A percentile compares a stretch with the other conserved stretches of the same genome.
Evolutionary conservation across 2,888 invertebrate genomes (phyloP).

Genomic region (Mesorhabditis spiculigera): DNA sequence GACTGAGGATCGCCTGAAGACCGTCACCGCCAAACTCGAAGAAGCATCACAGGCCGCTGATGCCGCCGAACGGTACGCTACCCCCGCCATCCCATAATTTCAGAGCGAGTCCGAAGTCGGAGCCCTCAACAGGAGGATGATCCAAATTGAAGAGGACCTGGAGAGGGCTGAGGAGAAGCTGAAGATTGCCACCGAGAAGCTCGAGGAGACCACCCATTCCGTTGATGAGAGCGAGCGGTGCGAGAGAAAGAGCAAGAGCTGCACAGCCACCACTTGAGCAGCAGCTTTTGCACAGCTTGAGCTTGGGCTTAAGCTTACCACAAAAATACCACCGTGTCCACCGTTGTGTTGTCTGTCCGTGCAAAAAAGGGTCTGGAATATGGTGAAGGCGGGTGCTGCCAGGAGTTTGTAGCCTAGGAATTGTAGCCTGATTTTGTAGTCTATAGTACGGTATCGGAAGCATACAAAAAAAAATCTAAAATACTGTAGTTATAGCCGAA

Average conservation of each 20-base stretch:
- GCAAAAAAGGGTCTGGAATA: too few relatives aligned
- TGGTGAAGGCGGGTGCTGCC: too few relatives aligned
- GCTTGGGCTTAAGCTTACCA: background rate
- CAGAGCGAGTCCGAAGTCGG: slow-evolving; percentile 95
- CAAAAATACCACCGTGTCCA: too few relatives aligned
- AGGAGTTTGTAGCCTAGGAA: too few relatives aligned
- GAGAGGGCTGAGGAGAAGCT: slow-evolving; percentile 98
- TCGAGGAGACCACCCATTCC: slow-evolving; percentile 95
- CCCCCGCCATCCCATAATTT: slow-evolving; percentile 17
- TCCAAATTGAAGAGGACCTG: slow-evolving; percentile 97
- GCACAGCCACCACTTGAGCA: background rate
- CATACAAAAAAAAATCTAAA: too few relatives aligned
- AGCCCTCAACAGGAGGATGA: slow-evolving; percentile 96
- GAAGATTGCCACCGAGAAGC: slow-evolving; percentile 93
- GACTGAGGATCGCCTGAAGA: slow-evolving; percentile 95
- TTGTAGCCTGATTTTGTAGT: too few relatives aligned
- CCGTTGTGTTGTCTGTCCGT: too few relatives aligned
- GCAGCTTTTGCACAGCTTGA: background rate
- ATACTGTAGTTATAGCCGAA: too few relatives aligned
- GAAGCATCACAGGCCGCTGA: slow-evolving; percentile 99
- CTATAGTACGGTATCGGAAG: too few relatives aligned
- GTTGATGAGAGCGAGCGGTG: slow-evolving; percentile 99
- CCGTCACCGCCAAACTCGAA: slow-evolving; percentile 94
- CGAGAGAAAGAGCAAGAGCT: slow-evolving; percentile 31
- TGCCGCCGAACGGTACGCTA: slow-evolving; percentile 92